Evolutionary conservation across 2,888 invertebrate genomes (phyloP), one percentile per base, ranked within the genome.

Genomic region (Nomada goodeniana): DNA sequence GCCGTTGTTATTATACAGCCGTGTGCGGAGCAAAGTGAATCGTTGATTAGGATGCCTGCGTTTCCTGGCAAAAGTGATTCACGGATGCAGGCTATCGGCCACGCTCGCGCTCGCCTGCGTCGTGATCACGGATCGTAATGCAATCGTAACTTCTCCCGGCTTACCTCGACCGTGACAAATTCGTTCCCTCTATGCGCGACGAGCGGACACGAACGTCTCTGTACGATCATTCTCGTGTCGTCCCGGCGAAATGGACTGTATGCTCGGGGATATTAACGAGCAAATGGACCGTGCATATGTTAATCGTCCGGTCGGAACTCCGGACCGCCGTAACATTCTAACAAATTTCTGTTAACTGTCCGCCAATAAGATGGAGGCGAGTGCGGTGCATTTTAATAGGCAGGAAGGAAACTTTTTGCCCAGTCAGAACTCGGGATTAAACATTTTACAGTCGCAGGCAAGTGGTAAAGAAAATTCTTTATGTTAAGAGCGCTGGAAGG

Each of bases 111-210:
- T 55, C 68, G 64, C 67, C 53, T 20, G 23, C 47, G 60, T 76
- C 72, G 72, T 77, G 87, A 86, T 84, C 76, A 70, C 72, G 70
- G 87, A 86, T 85, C 87, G 77, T 75, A 84, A 76, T 75, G 86
- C 80, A 74, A 84, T 85, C 76, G 86, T 76, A 81, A 86, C 74
- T 84, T 81, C 74, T 65, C 70, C 70, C 76, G 60, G 70, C 59
- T 64, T 55, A 81, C 81, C 50, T 84, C 68, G 76, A 86, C 85
- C 86, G 75, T 86, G 85, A 76, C 85, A 81, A 85, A 86, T 84
- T 87, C 67, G 57, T 69, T 82, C 76, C 36, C 76, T 71, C 44
- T 71, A 52, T 67, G 26, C 57, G 23, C 57, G 20, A 11, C 44
- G n/a, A 13, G 26, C 20, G 23, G 20, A 42, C 64, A 70, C 36